Conservation (phyloP, 1,140 invertebrate genomes). For the Holcopasites calliopsidis region DNA sequence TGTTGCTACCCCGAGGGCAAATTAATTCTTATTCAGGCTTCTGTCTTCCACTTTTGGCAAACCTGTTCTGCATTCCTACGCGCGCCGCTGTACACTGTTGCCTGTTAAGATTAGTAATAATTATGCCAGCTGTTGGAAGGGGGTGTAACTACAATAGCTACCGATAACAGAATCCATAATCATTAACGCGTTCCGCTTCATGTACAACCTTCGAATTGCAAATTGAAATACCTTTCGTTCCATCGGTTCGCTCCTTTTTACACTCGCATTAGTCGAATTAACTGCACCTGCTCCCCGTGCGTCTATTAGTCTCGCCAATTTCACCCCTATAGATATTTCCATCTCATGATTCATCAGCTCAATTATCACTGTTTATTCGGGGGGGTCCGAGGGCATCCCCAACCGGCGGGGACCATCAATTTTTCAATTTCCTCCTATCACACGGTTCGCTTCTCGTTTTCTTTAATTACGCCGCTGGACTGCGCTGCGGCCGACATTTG, state of each 20-base stretch:
- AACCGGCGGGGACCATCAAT: neutral
- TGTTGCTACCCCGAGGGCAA: neutral
- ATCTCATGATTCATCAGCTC: constrained; percentile 7
- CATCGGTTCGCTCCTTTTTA: neutral
- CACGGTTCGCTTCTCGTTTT: neutral
- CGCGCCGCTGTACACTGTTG: neutral
- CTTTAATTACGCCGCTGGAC: constrained; percentile 1
- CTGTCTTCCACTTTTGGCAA: too few relatives aligned
- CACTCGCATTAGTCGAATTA: neutral
- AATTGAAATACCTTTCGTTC: neutral
- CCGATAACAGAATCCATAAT: neutral
- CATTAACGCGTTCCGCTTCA: too few relatives aligned
- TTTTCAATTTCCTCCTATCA: neutral
- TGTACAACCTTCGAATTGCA: too few relatives aligned
- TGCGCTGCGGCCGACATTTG: too few relatives aligned
- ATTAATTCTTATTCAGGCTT: neutral
- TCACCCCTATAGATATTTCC: neutral
- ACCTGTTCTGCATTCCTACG: too few relatives aligned
- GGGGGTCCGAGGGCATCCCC: neutral
- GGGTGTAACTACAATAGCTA: too few relatives aligned
- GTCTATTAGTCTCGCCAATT: constrained; percentile 6
- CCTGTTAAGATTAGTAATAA: too few relatives aligned
- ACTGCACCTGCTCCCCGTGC: neutral
- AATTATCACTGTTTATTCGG: neutral
- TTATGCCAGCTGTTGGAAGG: too few relatives aligned